Percentiles rank a stretch among this genome's conserved stretches.
Evolutionary conservation across 2,797 vertebrate species (phyloP).

Genomic region (Scleropages formosus): DNA sequence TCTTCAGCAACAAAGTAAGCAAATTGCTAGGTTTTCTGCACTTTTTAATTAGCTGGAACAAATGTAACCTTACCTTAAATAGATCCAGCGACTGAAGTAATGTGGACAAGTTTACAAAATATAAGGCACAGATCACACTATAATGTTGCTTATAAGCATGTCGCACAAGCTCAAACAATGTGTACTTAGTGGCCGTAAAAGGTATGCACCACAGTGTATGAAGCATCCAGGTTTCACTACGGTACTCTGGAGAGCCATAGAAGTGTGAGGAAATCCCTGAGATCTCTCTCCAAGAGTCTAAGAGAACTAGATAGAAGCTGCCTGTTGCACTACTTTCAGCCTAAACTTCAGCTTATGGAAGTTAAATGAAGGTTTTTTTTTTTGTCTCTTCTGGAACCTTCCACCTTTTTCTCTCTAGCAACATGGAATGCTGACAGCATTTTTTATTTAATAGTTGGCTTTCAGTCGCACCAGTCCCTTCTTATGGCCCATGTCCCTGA

Average conservation of each 20-base stretch:
- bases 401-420: neutral
- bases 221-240: too few species aligned
- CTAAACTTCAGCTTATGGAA: neutral
- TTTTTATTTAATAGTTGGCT: too few species aligned
- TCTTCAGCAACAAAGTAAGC: neutral
- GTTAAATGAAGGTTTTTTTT: neutral
- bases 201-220: too few species aligned
- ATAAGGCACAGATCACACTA: too few species aligned
- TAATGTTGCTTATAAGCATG: too few species aligned
- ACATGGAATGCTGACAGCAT: neutral
- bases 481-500: conserved; percentile 36
- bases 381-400: neutral
- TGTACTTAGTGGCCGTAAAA: too few species aligned
- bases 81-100: too few species aligned
- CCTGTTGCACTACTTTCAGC: neutral
- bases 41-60: neutral
- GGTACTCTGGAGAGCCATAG: too few species aligned
- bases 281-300: neutral
- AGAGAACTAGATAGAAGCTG: too few species aligned
- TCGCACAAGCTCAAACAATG: too few species aligned
- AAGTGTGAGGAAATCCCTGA: neutral
- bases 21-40: neutral
- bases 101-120: too few species aligned
- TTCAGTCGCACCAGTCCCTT: conserved; percentile 19
- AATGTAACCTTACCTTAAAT: neutral